These are phyloP conservation scores for Plagiodera versicolora DNA, from an alignment of 2,888 invertebrate genomes.

Conservation along the genomic window DNA sequence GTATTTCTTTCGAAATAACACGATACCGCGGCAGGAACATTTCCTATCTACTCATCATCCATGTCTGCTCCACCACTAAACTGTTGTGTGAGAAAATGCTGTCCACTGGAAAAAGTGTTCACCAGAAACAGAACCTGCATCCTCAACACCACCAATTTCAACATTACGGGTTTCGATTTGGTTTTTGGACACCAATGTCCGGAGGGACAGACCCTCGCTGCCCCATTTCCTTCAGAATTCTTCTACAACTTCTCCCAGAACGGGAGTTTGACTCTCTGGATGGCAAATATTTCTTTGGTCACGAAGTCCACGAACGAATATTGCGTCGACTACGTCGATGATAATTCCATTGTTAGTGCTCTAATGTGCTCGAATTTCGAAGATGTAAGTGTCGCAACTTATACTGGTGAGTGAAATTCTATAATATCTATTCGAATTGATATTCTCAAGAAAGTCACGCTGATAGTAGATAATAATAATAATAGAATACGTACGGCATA, in stretches of 20 bases:
- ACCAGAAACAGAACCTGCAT: conserved; percentile 29
- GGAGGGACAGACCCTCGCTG: conserved; percentile 11
- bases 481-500: not conserved
- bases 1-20: conserved; percentile 18
- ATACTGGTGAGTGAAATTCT: conserved; percentile 11
- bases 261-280: conserved; percentile 23
- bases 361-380: conserved; percentile 25
- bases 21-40: not conserved
- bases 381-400: conserved; percentile 3
- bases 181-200: conserved; percentile 24
- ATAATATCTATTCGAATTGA: no score
- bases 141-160: conserved; percentile 8
- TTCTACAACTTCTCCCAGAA: conserved; percentile 13
- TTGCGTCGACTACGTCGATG: conserved; percentile 35
- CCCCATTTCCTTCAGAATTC: conserved; percentile 4
- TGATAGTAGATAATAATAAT: no score
- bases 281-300: conserved; percentile 5
- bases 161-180: conserved; percentile 14
- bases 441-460: no score
- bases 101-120: conserved; percentile 22
- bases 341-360: conserved; percentile 24
- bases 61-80: not conserved
- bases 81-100: conserved; percentile 32
- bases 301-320: conserved; percentile 23
- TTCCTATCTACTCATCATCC: no score